phyloP scores from a whole-genome alignment of 2,113 vertebrate genomes.

The Felis chaus region DNA sequence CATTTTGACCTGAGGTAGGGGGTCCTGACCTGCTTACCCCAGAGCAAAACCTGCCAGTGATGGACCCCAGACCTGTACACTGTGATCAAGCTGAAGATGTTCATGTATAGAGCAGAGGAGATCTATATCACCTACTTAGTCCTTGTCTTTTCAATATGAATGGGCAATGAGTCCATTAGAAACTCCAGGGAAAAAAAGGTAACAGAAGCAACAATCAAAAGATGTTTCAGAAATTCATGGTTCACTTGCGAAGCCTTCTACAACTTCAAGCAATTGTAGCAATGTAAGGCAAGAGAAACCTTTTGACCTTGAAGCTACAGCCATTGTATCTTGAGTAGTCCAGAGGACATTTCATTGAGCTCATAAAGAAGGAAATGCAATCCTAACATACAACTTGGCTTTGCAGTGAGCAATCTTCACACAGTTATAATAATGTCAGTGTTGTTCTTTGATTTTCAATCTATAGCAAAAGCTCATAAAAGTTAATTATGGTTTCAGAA shows the following conservation, averaged over 20 bases:
- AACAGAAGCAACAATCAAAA: constrained; percentile 39
- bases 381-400: not conserved
- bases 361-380: not conserved
- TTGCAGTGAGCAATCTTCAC: not conserved
- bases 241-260: constrained; percentile 14
- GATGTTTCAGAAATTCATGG: constrained; percentile 3
- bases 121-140: not conserved
- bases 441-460: constrained; percentile 9
- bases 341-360: not conserved
- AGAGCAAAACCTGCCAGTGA: not conserved
- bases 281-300: constrained; percentile 4
- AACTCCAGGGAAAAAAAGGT: not conserved
- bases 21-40: not conserved
- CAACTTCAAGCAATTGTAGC: constrained; percentile 21
- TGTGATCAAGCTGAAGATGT: not conserved
- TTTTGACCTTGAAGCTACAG: constrained; percentile 35
- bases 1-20: not conserved
- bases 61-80: not conserved
- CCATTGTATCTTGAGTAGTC: not conserved
- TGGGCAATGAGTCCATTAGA: not conserved
- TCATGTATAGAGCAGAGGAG: not conserved
- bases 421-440: not conserved
- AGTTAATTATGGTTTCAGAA: constrained; percentile 27
- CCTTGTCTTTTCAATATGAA: constrained; percentile 30
- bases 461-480: not conserved